phyloP scores from a whole-genome alignment of 2,797 vertebrate species.

The Cuculus canorus region DNA sequence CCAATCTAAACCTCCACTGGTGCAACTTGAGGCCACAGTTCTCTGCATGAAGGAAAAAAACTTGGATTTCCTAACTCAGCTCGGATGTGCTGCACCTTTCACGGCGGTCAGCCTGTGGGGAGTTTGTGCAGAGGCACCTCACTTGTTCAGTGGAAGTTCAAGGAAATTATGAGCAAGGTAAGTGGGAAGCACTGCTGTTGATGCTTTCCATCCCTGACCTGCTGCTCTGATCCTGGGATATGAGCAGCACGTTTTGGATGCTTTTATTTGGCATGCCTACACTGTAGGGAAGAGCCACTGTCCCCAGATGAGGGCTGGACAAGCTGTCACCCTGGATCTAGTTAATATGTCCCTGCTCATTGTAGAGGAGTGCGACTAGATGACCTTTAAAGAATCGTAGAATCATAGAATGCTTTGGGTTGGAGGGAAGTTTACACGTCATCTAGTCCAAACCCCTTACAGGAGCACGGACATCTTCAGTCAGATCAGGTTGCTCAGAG shows the following conservation, averaged over 20 bases:
- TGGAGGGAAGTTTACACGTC: too few species aligned
- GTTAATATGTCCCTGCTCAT: background rate
- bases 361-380: background rate
- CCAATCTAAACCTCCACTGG: too few species aligned
- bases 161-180: background rate
- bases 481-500: too few species aligned
- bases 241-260: background rate
- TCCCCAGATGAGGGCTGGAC: background rate
- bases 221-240: background rate
- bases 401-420: too few species aligned
- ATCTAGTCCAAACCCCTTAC: too few species aligned
- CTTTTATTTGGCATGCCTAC: background rate
- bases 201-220: background rate
- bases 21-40: background rate
- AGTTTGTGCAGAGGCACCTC: background rate
- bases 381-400: background rate
- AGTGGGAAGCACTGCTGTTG: background rate
- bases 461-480: too few species aligned
- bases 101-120: rapidly evolving
- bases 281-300: background rate
- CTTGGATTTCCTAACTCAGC: background rate
- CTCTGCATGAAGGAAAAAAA: background rate
- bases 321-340: background rate
- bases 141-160: background rate
- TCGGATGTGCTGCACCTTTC: background rate